A percentile compares a stretch with the other conserved stretches of the same genome.
phyloP scores from a whole-genome alignment of 2,888 invertebrate species.

The Ormyrus rosae region DNA sequence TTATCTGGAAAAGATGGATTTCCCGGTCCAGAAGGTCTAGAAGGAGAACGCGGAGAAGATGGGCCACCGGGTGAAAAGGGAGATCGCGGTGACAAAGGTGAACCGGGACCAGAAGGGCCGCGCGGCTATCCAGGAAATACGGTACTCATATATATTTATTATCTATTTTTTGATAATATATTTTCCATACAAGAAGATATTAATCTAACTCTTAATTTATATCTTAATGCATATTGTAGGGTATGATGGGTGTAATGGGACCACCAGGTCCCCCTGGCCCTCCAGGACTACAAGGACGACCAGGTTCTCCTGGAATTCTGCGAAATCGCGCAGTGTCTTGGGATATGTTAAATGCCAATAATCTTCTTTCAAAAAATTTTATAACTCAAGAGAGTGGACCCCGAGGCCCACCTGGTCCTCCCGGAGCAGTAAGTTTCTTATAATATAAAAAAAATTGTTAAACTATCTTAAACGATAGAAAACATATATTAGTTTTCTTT shows the following conservation, averaged over 20 bases:
- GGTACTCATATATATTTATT: background rate
- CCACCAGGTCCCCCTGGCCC: constrained; percentile 61
- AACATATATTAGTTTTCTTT: no score
- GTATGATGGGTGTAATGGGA: constrained; percentile 66
- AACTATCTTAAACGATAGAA: no score
- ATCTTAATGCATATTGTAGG: background rate
- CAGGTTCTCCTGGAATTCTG: constrained; percentile 76
- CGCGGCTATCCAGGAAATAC: constrained; percentile 12
- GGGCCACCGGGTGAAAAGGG: constrained; percentile 11
- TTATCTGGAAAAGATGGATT: constrained; percentile 4
- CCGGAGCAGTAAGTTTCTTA: constrained; percentile 76
- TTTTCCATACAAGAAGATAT: background rate
- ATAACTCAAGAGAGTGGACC: constrained; percentile 77
- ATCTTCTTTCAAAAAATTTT: constrained; percentile 61
- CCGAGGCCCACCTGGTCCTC: constrained; percentile 78
- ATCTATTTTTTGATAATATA: background rate
- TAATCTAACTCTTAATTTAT: no score
- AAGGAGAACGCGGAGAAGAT: constrained; percentile 7
- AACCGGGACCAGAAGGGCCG: background rate
- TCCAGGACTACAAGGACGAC: constrained; percentile 65
- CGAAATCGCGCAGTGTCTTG: constrained; percentile 66
- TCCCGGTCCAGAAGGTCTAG: constrained; percentile 12
- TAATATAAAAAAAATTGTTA: background rate
- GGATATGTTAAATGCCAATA: constrained; percentile 66
- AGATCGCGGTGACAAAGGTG: constrained; percentile 14